phyloP scores from a whole-genome alignment of 2,888 invertebrate genomes.

The Griposia aprilina region DNA sequence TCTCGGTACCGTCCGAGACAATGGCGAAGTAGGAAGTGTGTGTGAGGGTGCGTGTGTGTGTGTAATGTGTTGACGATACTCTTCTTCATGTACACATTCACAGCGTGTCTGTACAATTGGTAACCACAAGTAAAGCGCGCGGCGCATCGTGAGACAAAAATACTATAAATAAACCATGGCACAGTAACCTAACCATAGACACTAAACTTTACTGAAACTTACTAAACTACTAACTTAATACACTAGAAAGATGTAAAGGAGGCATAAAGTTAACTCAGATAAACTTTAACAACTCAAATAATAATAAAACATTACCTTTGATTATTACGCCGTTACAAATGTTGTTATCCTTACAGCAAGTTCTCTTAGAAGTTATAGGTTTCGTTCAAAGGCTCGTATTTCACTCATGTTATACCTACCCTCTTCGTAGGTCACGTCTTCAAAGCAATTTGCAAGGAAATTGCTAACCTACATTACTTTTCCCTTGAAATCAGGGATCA shows the following conservation, averaged over 20 bases:
- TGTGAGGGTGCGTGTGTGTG: too few species aligned
- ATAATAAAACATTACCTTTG: not conserved
- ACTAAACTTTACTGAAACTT: not conserved
- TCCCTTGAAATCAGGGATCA: not conserved
- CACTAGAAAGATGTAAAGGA: slow-evolving; percentile 1
- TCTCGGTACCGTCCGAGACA: too few species aligned
- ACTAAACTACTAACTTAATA: too few species aligned
- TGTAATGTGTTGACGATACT: too few species aligned
- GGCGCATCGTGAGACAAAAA: not conserved
- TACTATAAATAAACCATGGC: not conserved
- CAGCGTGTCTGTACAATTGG: too few species aligned
- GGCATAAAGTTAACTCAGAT: not conserved
- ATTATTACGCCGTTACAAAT: slow-evolving; percentile 13
- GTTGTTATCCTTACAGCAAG: not conserved
- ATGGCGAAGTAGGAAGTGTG: too few species aligned
- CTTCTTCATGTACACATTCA: too few species aligned
- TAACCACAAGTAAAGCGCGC: too few species aligned
- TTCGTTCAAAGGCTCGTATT: slow-evolving; percentile 21
- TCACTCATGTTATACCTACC: not conserved
- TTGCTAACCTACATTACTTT: slow-evolving; percentile 6
- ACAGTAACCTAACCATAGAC: too few species aligned
- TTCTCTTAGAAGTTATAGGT: slow-evolving; percentile 2
- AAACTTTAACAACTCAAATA: slow-evolving; percentile 1
- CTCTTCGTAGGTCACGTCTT: too few species aligned
- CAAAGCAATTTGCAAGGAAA: slow-evolving; percentile 36